Evolutionary conservation across 2,888 invertebrate genomes (phyloP).

Genomic region (Lordiphosa fenestrarum): DNA sequence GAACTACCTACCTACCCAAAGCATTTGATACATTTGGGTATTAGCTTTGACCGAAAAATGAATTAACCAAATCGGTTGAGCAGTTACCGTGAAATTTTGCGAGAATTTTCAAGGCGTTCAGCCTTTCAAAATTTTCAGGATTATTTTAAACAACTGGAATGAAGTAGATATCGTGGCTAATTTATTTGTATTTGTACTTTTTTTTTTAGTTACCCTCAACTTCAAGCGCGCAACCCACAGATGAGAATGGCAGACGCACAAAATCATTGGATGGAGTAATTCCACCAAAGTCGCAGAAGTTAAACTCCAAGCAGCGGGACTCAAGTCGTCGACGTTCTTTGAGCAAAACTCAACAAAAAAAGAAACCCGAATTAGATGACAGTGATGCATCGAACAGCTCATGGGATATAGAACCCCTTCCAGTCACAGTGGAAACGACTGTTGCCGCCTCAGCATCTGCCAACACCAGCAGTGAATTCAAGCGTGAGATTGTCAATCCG

Average conservation of each 20-base stretch:
- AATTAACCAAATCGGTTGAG: too few relatives aligned
- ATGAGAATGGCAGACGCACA: conserved; percentile 51
- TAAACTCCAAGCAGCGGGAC: conserved; percentile 16
- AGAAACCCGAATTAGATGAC: conserved; percentile 35
- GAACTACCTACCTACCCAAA: too few relatives aligned
- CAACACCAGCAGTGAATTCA: conserved; percentile 48
- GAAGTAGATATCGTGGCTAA: neutral
- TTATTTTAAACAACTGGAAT: too few relatives aligned
- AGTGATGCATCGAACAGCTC: conserved; percentile 37
- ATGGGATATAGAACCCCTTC: conserved; percentile 19
- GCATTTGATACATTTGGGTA: too few relatives aligned
- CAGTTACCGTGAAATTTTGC: too few relatives aligned
- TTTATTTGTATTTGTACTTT: neutral
- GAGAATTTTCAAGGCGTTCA: too few relatives aligned
- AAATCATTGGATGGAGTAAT: conserved; percentile 30
- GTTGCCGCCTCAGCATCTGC: neutral
- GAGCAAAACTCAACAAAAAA: conserved; percentile 18
- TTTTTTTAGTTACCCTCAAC: conserved; percentile 21
- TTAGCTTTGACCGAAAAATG: too few relatives aligned
- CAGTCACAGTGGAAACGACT: conserved; percentile 8
- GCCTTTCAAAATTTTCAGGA: too few relatives aligned
- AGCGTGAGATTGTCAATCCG: conserved; percentile 83
- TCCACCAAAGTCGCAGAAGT: neutral
- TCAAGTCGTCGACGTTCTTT: conserved; percentile 34
- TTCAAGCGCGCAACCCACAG: conserved; percentile 18